These are phyloP conservation scores for Maniola jurtina DNA, from an alignment of 1,140 invertebrate species.

Conservation along the genomic window DNA sequence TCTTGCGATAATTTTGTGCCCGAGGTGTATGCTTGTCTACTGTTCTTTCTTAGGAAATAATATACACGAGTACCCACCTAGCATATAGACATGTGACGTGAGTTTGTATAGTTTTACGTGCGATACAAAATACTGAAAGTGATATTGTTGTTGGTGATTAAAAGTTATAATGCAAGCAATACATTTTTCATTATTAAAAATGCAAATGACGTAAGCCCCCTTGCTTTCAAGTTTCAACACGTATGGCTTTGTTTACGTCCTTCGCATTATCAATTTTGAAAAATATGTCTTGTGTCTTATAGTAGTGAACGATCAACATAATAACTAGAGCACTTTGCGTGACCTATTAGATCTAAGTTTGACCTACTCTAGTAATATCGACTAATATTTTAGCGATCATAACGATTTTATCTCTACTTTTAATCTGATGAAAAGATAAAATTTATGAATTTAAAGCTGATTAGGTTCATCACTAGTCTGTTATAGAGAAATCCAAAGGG, in stretches of 20 bases:
- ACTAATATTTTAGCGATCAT: background rate
- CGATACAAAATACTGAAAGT: no score
- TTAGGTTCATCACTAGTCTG: constrained; percentile 22
- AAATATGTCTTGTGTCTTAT: no score
- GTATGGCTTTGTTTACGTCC: no score
- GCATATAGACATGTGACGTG: background rate
- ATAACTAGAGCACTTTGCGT: background rate
- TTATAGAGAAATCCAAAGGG: constrained; percentile 13
- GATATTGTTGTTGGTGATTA: no score
- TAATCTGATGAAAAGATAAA: constrained; percentile 21
- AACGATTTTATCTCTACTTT: constrained; percentile 9
- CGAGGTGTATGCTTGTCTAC: background rate
- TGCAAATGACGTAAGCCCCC: no score
- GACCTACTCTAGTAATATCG: background rate
- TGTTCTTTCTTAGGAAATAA: background rate
- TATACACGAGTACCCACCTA: background rate
- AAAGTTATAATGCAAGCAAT: no score
- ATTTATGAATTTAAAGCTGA: no score
- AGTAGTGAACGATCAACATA: no score
- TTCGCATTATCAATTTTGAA: no score
- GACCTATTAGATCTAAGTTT: background rate
- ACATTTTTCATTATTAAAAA: no score
- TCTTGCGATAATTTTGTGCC: background rate
- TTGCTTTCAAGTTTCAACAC: no score
- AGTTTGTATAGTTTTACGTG: no score